phyloP scores from a whole-genome alignment of 2,888 invertebrate genomes.

The Mechanitis mazaeus region DNA sequence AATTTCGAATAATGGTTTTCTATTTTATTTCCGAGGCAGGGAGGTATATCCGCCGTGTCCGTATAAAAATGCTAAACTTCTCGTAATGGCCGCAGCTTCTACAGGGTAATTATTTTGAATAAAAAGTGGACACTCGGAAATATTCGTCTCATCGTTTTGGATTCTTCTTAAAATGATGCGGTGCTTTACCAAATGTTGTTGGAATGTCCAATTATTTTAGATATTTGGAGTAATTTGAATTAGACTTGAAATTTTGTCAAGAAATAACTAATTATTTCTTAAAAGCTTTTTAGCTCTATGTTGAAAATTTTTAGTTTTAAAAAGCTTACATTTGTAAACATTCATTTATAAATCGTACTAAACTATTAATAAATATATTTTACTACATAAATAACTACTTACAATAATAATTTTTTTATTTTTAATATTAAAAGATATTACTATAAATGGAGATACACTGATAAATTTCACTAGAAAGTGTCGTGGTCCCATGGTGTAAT shows the following conservation, averaged over 20 bases:
- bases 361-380: neutral
- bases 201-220: constrained; percentile 32
- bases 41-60: constrained; percentile 37
- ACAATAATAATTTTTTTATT: neutral
- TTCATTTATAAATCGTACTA: neutral
- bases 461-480: neutral
- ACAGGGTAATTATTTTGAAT: constrained; percentile 47
- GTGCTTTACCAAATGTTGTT: constrained; percentile 33
- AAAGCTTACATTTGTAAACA: neutral
- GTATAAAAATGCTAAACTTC: constrained; percentile 48
- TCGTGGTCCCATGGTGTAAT: constrained; percentile 82
- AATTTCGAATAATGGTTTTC: no score
- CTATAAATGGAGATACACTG: neutral
- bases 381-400: neutral
- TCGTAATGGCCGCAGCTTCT: constrained; percentile 48
- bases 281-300: neutral
- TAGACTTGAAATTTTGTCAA: neutral
- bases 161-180: constrained; percentile 40
- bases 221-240: constrained; percentile 15
- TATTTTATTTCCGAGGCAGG: constrained; percentile 20
- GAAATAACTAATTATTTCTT: neutral
- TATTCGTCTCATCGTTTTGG: constrained; percentile 47
- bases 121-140: constrained; percentile 45
- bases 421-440: neutral
- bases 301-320: neutral